Evolutionary conservation across 2,113 vertebrate species (phyloP).

Genomic region (Haplochromis burtoni): DNA sequence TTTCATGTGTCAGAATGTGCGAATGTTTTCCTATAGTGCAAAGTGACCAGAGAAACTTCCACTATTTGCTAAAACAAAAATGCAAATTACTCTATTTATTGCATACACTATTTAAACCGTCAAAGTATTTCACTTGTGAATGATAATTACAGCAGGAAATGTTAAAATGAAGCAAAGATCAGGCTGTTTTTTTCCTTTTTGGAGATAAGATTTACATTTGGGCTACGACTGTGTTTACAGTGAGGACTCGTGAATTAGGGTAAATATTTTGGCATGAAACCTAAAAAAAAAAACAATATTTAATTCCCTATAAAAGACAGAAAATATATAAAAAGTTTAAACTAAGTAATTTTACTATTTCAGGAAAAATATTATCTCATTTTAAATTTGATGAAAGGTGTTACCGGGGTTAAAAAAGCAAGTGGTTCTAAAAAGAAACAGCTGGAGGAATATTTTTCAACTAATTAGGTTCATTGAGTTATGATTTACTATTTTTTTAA

Average conservation of each 20-base stretch:
- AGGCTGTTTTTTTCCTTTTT: background rate
- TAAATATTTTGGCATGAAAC: background rate
- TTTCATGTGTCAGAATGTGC: background rate
- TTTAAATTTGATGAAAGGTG: background rate
- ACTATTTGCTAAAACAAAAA: background rate
- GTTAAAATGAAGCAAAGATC: accelerated
- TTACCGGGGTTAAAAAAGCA: background rate
- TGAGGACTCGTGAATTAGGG: accelerated
- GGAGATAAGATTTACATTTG: background rate
- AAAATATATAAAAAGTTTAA: background rate
- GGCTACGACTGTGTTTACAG: background rate
- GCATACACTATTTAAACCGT: background rate
- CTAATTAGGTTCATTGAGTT: accelerated
- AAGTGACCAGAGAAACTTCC: background rate
- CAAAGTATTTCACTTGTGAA: background rate
- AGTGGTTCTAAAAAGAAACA: background rate
- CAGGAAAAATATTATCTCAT: background rate
- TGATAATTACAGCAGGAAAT: background rate
- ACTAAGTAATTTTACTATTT: background rate
- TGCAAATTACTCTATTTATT: background rate
- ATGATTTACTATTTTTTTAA: background rate
- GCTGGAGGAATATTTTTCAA: background rate
- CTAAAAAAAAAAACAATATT: accelerated
- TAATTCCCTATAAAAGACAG: background rate
- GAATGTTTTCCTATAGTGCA: background rate